Evolutionary conservation across 2,113 vertebrate genomes (phyloP).

Genomic region (Crotalus horridus): DNA sequence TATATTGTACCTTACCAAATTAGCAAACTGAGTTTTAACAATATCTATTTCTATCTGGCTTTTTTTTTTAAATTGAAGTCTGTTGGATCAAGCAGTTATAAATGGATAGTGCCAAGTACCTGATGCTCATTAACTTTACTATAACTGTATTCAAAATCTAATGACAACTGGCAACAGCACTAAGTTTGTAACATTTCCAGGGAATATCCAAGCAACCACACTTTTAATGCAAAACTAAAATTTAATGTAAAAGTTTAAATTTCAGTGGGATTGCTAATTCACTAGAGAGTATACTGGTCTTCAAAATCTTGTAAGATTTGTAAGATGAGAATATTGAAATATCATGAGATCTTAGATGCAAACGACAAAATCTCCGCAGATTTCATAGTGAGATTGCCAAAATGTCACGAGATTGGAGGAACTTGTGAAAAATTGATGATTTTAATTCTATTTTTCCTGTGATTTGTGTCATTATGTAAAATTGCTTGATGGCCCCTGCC

Average conservation of each 20-base stretch:
- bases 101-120: conserved; percentile 15
- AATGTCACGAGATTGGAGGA: neutral
- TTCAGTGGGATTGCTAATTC: neutral
- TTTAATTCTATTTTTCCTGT: neutral
- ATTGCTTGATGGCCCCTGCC: neutral
- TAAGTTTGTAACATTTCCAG: neutral
- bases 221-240: neutral
- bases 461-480: neutral
- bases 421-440: neutral
- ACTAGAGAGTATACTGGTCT: neutral
- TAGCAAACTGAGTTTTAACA: neutral
- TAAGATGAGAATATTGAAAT: neutral
- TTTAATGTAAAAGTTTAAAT: neutral
- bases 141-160: neutral
- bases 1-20: conserved; percentile 25
- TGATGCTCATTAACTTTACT: conserved; percentile 11
- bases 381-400: neutral
- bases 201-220: neutral
- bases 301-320: neutral
- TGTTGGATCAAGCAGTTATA: conserved; percentile 23
- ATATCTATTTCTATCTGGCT: conserved; percentile 5
- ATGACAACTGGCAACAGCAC: neutral
- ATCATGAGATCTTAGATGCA: neutral
- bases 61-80: neutral
- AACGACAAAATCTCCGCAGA: neutral